phyloP scores from a whole-genome alignment of 2,888 invertebrate species.

The Schizotus pectinicornis region DNA sequence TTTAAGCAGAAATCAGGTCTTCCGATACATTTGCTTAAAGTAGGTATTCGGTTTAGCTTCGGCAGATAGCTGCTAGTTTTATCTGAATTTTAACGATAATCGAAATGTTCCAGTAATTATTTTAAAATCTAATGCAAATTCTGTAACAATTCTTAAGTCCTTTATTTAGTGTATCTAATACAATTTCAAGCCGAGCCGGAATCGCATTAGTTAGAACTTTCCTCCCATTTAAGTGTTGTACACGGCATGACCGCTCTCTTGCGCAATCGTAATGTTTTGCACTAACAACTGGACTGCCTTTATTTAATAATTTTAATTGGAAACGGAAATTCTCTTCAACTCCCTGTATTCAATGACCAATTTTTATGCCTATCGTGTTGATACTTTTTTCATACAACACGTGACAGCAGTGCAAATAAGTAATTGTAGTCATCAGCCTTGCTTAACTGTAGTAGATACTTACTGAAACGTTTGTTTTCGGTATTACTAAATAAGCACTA shows the following conservation, averaged over 20 bases:
- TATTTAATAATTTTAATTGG: not conserved
- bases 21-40: no score
- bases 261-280: slow-evolving; percentile 8
- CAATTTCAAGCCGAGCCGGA: slow-evolving; percentile 3
- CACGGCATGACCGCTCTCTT: slow-evolving; percentile 12
- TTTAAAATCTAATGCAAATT: not conserved
- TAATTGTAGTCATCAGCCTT: not conserved
- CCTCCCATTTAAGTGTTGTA: slow-evolving; percentile 9
- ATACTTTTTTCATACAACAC: slow-evolving; percentile 8
- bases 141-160: slow-evolving; percentile 14
- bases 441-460: slow-evolving; percentile 2
- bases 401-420: slow-evolving; percentile 4
- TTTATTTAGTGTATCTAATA: slow-evolving; percentile 9
- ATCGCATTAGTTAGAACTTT: slow-evolving; percentile 15
- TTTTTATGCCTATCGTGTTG: slow-evolving; percentile 5
- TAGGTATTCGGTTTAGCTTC: no score
- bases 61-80: no score
- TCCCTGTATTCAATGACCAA: not conserved
- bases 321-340: not conserved
- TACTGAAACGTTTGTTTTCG: not conserved
- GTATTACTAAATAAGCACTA: not conserved
- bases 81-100: no score
- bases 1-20: no score
- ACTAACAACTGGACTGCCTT: slow-evolving; percentile 10
- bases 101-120: not conserved